Evolutionary conservation across 2,888 invertebrate species (phyloP).

Genomic region (Latheticus oryzae): DNA sequence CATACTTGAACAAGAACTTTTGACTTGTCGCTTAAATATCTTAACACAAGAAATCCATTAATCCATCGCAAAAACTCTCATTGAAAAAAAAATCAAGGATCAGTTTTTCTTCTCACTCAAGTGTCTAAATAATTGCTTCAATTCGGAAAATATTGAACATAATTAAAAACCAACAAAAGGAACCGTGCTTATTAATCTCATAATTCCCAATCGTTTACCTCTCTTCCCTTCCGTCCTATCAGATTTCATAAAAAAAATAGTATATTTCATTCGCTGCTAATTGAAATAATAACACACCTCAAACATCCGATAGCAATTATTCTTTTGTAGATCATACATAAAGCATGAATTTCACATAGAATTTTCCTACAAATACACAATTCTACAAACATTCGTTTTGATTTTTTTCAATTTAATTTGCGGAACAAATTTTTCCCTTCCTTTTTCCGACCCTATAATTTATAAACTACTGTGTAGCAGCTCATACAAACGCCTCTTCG

Average conservation of each 20-base stretch:
- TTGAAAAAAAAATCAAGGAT: conserved; percentile 7
- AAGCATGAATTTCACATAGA: conserved; percentile 6
- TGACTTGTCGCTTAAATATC: too few relatives aligned
- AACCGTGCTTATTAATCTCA: conserved; percentile 20
- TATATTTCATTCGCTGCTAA: conserved; percentile 29
- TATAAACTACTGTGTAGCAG: conserved; percentile 9
- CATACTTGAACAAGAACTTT: too few relatives aligned
- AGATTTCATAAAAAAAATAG: conserved; percentile 43
- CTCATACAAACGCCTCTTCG: conserved; percentile 11
- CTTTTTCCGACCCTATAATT: conserved; percentile 17
- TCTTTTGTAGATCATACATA: conserved; percentile 11
- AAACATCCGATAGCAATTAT: conserved; percentile 32
- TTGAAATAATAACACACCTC: conserved; percentile 36
- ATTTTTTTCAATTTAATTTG: conserved; percentile 23
- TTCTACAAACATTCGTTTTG: conserved; percentile 13
- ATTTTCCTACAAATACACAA: conserved; percentile 12
- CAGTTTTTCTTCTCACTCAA: conserved; percentile 12
- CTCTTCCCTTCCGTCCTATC: conserved; percentile 26
- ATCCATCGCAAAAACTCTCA: conserved; percentile 6
- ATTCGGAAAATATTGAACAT: conserved; percentile 18
- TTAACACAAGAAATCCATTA: conserved; percentile 10
- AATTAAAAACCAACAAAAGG: conserved; percentile 27
- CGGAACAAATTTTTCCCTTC: conserved; percentile 26
- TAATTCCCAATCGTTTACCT: conserved; percentile 54
- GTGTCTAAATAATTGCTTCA: conserved; percentile 18